phyloP scores from a whole-genome alignment of 35 echinoderm and acorn worm genomes.

The Apostichopus parvimensis region DNA sequence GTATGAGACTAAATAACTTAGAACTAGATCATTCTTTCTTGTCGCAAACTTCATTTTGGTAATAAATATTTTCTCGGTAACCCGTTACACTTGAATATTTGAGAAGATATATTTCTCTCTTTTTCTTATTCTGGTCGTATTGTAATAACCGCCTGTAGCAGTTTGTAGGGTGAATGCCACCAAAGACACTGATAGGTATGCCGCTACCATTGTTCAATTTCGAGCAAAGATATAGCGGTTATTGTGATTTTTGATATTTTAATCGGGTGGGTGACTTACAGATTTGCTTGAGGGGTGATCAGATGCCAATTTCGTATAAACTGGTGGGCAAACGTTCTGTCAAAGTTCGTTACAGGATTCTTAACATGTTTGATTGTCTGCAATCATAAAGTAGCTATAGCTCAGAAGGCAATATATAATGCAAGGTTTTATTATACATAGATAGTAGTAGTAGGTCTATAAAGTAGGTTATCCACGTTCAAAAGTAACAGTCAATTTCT shows the following conservation, averaged over 20 bases:
- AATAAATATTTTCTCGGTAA: conserved; percentile 12
- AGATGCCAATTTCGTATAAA: conserved; percentile 38
- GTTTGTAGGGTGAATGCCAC: conserved; percentile 17
- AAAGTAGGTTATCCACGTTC: too few relatives aligned
- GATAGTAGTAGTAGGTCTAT: too few relatives aligned
- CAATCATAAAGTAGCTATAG: neutral
- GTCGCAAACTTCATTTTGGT: neutral
- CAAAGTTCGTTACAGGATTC: conserved; percentile 19
- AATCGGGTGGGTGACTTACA: conserved; percentile 31
- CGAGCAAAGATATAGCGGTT: neutral
- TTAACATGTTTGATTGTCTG: neutral
- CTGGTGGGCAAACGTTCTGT: conserved; percentile 47
- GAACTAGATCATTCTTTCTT: neutral
- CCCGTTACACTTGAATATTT: neutral
- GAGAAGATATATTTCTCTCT: neutral
- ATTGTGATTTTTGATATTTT: conserved; percentile 36
- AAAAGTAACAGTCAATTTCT: too few relatives aligned
- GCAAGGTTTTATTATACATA: too few relatives aligned
- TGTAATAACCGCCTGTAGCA: conserved; percentile 37
- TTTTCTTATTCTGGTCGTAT: neutral
- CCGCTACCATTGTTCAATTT: neutral
- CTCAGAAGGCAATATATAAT: too few relatives aligned
- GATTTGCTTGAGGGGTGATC: neutral
- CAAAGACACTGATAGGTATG: conserved; percentile 13
- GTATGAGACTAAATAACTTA: neutral